Evolutionary conservation across 2,113 vertebrate genomes (phyloP).

Genomic region (Tautogolabrus adspersus): DNA sequence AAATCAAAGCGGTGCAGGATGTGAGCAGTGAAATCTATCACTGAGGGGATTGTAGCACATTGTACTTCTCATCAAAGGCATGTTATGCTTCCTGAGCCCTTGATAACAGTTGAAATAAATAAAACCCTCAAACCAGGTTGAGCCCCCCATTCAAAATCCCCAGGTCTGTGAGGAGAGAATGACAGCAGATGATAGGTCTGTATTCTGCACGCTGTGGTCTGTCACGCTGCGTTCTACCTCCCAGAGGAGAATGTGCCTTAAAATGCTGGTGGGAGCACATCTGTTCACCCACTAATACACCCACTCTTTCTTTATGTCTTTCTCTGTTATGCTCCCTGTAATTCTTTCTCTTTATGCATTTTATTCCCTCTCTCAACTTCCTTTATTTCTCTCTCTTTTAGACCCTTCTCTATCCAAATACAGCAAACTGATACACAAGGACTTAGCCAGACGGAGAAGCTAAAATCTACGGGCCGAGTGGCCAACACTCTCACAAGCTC

Average conservation of each 20-base stretch:
- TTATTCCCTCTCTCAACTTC: neutral
- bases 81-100: slow-evolving; percentile 50
- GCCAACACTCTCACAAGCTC: slow-evolving; percentile 21
- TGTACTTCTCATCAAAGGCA: slow-evolving; percentile 69
- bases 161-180: slow-evolving; percentile 61
- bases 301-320: too few relatives aligned
- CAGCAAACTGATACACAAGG: slow-evolving; percentile 16
- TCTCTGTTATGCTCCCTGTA: too few relatives aligned
- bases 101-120: slow-evolving; percentile 74
- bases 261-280: slow-evolving; percentile 38
- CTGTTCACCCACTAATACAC: too few relatives aligned
- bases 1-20: slow-evolving; percentile 70
- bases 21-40: slow-evolving; percentile 70
- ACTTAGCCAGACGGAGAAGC: slow-evolving; percentile 24
- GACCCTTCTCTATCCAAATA: slow-evolving; percentile 53
- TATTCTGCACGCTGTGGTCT: slow-evolving; percentile 68
- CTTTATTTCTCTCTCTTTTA: slow-evolving; percentile 25
- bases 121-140: slow-evolving; percentile 68
- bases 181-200: slow-evolving; percentile 72
- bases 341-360: neutral
- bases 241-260: slow-evolving; percentile 55
- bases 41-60: slow-evolving; percentile 57
- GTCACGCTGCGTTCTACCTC: slow-evolving; percentile 60
- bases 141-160: slow-evolving; percentile 48
- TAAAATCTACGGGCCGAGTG: slow-evolving; percentile 19